Evolutionary conservation across 2,888 invertebrate species (phyloP), one percentile per base, ranked within the genome.

Genomic region (Drosophila kambysellisi): DNA sequence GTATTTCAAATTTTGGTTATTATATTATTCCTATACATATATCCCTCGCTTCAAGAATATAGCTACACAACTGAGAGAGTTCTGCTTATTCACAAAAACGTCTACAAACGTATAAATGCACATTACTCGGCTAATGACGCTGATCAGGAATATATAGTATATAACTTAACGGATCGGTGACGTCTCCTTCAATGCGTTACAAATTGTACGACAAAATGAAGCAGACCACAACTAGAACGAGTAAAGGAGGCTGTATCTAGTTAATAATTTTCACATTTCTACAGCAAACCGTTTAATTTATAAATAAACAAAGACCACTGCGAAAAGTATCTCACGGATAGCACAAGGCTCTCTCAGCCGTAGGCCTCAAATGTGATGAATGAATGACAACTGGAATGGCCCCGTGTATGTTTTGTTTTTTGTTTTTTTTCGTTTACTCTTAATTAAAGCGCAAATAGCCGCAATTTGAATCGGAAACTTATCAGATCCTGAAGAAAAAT

Each of bases 331-430:
- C 83, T 86, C 64, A 86, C 65, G 70, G 83, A 69, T 83, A 59
- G 62, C 54, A n/a, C 82, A 65, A 61, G 76, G 50, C 57, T 56
- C 54, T 46, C 51, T 12, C 25, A 25, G 11, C 33, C 53, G 15
- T 20, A 35, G n/a, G 3, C 43, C 53, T 43, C 37, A 41, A 46
- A 54, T 70, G 48, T 77, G 90, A 84, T 90, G 90, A 83, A 88
- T 90, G 90, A 83, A 89, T 70, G 84, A 89, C 84, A 84, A 89
- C 90, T 84, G 84, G 89, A 83, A 88, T 41, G 6, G 35, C 30
- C 4, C 50, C 46, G 25, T 74, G 57, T 66, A 5, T 37, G 25
- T 25, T 53, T 29, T 56, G 25, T 25, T 25, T 25, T 25, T 25
- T 25, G 25, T 17, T 54, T 54, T 39, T 20, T n/a, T 58, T 67